phyloP scores from a whole-genome alignment of 1,140 invertebrate species.

The Calosoma granatense region DNA sequence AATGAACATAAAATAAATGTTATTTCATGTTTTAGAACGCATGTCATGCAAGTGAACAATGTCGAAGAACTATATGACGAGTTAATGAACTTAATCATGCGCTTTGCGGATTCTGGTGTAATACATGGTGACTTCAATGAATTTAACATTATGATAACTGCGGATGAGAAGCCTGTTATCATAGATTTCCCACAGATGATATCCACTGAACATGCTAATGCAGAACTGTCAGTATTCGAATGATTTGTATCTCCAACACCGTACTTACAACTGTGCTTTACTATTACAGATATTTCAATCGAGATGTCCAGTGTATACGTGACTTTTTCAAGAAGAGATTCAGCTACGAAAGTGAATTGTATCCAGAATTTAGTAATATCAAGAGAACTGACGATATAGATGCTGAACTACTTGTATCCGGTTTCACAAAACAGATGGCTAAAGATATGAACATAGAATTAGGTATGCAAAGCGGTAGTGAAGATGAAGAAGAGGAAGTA shows the following conservation, averaged over 20 bases:
- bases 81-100: conserved; percentile 89
- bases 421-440: conserved; percentile 78
- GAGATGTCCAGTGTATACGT: conserved; percentile 88
- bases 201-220: conserved; percentile 85
- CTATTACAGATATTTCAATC: conserved; percentile 73
- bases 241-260: background rate
- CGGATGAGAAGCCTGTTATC: conserved; percentile 72
- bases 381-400: conserved; percentile 78
- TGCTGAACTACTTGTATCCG: conserved; percentile 80
- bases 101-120: conserved; percentile 85
- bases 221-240: conserved; percentile 59
- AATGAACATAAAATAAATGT: conserved; percentile 13
- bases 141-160: conserved; percentile 90
- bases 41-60: conserved; percentile 69
- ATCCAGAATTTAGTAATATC: conserved; percentile 78
- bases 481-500: conserved; percentile 31
- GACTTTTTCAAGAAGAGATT: conserved; percentile 91
- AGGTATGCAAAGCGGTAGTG: conserved; percentile 37
- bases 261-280: conserved; percentile 9
- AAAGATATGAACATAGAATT: conserved; percentile 48
- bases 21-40: conserved; percentile 49
- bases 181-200: conserved; percentile 99
- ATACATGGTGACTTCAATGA: conserved; percentile 99
- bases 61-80: conserved; percentile 81
- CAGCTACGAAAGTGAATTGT: conserved; percentile 80